phyloP scores from a whole-genome alignment of 2,797 vertebrate genomes.

The Carcharodon carcharias region DNA sequence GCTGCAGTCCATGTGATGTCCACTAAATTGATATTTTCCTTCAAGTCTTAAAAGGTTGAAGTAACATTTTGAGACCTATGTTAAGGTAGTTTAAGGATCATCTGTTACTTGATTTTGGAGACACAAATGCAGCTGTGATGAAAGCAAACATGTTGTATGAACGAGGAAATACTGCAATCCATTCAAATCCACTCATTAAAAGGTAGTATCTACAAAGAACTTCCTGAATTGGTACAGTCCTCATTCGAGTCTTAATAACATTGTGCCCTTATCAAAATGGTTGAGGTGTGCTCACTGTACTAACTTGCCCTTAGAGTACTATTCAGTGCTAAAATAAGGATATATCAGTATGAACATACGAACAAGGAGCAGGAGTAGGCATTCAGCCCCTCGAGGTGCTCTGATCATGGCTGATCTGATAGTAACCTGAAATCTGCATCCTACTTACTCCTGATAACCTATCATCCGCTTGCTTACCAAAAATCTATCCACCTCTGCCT shows the following conservation, averaged over 20 bases:
- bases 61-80: neutral
- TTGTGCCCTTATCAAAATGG: neutral
- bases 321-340: neutral
- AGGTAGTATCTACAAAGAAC: neutral
- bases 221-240: no score
- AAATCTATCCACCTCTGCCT: no score
- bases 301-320: neutral
- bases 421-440: no score
- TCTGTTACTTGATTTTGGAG: neutral
- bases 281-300: neutral
- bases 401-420: no score
- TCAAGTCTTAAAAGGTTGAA: neutral
- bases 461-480: no score
- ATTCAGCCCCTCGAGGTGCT: no score
- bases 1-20: neutral
- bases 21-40: neutral
- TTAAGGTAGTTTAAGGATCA: neutral
- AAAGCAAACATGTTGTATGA: neutral
- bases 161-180: neutral
- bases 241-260: constrained; percentile 1
- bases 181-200: neutral
- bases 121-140: neutral
- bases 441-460: no score
- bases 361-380: no score
- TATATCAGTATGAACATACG: neutral